phyloP scores from a whole-genome alignment of 2,797 vertebrate species.

The Lates japonicus region DNA sequence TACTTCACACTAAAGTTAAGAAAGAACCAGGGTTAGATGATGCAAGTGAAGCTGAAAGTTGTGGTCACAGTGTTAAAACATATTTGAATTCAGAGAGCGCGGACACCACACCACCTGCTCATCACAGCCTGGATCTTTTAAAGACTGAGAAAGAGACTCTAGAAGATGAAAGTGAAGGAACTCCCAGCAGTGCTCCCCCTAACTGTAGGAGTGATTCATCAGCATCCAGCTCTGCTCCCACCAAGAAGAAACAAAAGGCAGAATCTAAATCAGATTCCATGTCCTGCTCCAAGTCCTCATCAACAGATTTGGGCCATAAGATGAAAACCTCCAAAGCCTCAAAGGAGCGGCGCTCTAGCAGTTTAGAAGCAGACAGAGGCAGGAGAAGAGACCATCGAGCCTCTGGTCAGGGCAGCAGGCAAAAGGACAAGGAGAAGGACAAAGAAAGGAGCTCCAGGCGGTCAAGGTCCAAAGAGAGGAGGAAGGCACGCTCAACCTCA shows the following conservation, averaged over 20 bases:
- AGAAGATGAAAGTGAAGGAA: conserved; percentile 25
- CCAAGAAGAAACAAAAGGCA: conserved; percentile 77
- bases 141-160: conserved; percentile 46
- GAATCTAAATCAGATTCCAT: conserved; percentile 75
- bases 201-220: conserved; percentile 62
- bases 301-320: conserved; percentile 62
- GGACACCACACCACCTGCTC: conserved; percentile 12
- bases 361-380: conserved; percentile 80
- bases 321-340: conserved; percentile 72
- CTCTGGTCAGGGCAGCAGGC: conserved; percentile 65
- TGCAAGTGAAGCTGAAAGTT: conserved; percentile 13
- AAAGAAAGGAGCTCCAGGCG: conserved; percentile 61
- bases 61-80: conserved; percentile 3
- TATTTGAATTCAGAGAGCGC: conserved; percentile 29
- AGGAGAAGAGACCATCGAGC: conserved; percentile 65
- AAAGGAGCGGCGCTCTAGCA: conserved; percentile 83
- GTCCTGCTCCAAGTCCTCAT: conserved; percentile 75
- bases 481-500: conserved; percentile 61
- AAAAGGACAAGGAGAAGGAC: conserved; percentile 68
- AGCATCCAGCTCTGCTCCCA: conserved; percentile 79
- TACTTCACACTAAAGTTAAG: conserved; percentile 60
- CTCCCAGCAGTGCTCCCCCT: neutral
- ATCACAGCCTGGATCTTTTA: conserved; percentile 23
- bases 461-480: conserved; percentile 75
- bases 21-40: conserved; percentile 65